phyloP scores from a whole-genome alignment of 2,797 vertebrate genomes.

The Chaetophractus vellerosus region DNA sequence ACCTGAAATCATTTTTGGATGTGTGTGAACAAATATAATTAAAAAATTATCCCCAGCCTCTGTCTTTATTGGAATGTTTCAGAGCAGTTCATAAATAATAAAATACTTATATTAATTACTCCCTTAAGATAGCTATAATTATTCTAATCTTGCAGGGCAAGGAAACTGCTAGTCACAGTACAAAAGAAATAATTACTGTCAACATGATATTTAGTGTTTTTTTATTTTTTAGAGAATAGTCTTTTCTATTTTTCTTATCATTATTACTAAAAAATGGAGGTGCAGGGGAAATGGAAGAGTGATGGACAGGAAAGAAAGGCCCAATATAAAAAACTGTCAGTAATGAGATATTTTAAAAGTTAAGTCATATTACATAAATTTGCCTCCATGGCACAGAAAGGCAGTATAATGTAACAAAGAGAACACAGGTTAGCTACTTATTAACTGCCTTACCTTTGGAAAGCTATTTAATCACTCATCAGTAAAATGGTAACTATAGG shows the following conservation, averaged over 20 bases:
- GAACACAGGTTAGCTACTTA: neutral
- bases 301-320: neutral
- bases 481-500: slow-evolving; percentile 4
- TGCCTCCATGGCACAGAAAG: neutral
- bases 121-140: neutral
- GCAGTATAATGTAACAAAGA: neutral
- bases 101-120: slow-evolving; percentile 30
- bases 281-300: neutral
- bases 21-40: neutral
- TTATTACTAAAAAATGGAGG: neutral
- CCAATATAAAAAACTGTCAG: neutral
- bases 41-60: slow-evolving; percentile 23
- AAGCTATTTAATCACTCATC: slow-evolving; percentile 21
- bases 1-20: slow-evolving; percentile 10
- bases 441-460: neutral
- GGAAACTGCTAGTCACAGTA: neutral
- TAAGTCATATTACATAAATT: neutral
- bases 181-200: slow-evolving; percentile 16
- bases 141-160: slow-evolving; percentile 12
- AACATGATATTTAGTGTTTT: neutral
- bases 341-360: neutral
- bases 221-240: neutral
- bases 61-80: neutral
- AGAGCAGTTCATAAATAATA: slow-evolving; percentile 30
- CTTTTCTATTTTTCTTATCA: slow-evolving; percentile 29